Conservation (phyloP, 2,797 vertebrate genomes). For the Notamacropus eugenii region DNA sequence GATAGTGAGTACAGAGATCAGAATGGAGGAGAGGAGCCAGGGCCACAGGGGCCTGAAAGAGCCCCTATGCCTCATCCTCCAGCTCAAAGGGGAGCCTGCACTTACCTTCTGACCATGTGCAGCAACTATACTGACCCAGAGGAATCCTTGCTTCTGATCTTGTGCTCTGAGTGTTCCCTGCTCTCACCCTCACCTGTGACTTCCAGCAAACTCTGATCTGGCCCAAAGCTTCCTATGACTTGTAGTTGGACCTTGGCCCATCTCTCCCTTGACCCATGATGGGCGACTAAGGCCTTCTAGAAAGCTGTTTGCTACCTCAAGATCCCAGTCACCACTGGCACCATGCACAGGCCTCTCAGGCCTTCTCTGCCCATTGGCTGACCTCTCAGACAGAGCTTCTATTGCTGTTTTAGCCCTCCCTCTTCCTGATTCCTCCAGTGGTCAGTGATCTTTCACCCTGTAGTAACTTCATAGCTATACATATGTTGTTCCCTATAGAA, state of each 20-base stretch:
- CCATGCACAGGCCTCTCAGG: neutral
- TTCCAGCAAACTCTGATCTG: neutral
- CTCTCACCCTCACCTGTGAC: neutral
- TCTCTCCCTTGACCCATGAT: neutral
- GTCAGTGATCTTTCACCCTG: neutral
- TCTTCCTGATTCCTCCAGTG: neutral
- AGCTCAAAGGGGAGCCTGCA: neutral
- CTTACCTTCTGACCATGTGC: too few relatives aligned
- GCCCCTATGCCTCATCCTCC: neutral
- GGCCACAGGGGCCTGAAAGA: neutral
- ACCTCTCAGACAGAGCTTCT: neutral
- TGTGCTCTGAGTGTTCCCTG: neutral
- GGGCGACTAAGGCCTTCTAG: neutral
- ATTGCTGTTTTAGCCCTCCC: neutral
- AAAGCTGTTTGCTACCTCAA: neutral
- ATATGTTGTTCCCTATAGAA: neutral
- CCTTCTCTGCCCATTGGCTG: neutral
- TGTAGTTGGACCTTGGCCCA: neutral
- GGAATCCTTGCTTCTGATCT: neutral
- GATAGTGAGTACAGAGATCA: neutral
- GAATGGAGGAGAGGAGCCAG: neutral
- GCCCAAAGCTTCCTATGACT: neutral
- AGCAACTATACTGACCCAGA: neutral
- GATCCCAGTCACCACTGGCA: neutral
- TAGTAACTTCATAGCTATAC: neutral